These are phyloP conservation scores for Galagoides demidoff DNA, from an alignment of 2,797 vertebrate species.

Conservation along the genomic window DNA sequence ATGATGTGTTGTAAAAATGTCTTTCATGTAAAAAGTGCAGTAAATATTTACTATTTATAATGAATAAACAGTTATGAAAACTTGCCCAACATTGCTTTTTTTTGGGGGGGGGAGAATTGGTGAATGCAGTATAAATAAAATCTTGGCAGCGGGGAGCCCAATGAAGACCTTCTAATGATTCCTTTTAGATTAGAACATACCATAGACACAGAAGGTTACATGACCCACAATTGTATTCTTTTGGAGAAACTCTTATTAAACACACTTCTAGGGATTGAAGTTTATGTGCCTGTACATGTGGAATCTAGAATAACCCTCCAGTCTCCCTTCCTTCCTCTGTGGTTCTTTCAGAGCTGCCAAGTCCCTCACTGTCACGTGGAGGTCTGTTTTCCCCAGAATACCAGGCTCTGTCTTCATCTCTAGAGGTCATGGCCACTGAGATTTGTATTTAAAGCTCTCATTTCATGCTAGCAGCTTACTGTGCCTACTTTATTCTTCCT, in stretches of 20 bases:
- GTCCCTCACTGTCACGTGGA: neutral
- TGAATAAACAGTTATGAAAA: slow-evolving; percentile 93
- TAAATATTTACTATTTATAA: slow-evolving; percentile 99
- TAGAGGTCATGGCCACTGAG: neutral
- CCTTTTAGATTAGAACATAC: neutral
- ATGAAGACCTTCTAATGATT: too few relatives aligned
- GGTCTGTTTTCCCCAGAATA: accelerated
- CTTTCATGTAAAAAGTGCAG: slow-evolving; percentile 95
- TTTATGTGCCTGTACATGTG: neutral
- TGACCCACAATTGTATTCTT: neutral
- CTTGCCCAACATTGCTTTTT: slow-evolving; percentile 84
- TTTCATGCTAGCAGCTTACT: neutral
- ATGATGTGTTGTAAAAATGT: slow-evolving; percentile 91
- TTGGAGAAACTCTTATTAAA: neutral
- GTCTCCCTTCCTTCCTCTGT: too few relatives aligned
- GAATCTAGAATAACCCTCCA: neutral
- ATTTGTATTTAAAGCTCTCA: neutral
- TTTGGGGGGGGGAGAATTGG: slow-evolving; percentile 43
- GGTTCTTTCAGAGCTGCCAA: neutral
- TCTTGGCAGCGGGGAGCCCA: neutral
- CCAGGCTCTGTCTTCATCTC: neutral
- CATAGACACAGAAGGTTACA: neutral
- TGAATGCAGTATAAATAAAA: neutral
- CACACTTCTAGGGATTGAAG: neutral
- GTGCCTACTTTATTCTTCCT: neutral